Evolutionary conservation across 2,113 vertebrate genomes (phyloP), one percentile per base, ranked within the genome.

Genomic region (Oxygymnocypris stewartii): DNA sequence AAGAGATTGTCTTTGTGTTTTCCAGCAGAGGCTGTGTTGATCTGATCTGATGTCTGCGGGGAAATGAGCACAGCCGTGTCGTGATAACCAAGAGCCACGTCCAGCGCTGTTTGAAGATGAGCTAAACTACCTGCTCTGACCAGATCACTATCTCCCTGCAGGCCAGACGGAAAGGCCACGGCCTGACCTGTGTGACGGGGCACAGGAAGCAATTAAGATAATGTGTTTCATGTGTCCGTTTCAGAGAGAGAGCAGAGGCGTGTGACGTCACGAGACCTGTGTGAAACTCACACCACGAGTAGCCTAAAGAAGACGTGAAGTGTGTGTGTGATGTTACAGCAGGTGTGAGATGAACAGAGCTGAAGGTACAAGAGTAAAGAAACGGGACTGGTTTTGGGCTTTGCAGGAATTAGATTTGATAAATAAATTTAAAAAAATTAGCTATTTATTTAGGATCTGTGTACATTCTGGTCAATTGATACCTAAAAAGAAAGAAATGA

Each of bases 81-180:
- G 2, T 54, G 81, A 83, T 57, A 71, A 82, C 40, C n/a, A n/a
- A n/a, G n/a, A n/a, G n/a, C n/a, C n/a, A n/a, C n/a, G n/a, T n/a
- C n/a, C n/a, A 25, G 10, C 1, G 6, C 16, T n/a, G 12, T 25
- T 37, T n/a, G 11, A 61, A 54, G 37, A 25, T 67, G 63, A 9
- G 42, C 31, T 82, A 51, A 47, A 73, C 10, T 13, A 14, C 44
- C 81, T 18, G 65, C 44, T 83, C 25, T 4, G 3, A 71, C 25
- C 69, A 74, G 69, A 84, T 84, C 20, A 42, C 82, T 57, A 75
- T 84, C 69, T 5, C n/a, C 20, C 10, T 2, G n/a, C 42, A 20
- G 59, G 13, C 59, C 44, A 37, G 23, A 57, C 16, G 35, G 82
- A 84, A 84, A 84, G 82, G 82, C 74, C 69, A 28, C 7, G 20